Base-by-base conservation (phyloP, 2,113 vertebrate genomes). In the Lepus timidus region DNA sequence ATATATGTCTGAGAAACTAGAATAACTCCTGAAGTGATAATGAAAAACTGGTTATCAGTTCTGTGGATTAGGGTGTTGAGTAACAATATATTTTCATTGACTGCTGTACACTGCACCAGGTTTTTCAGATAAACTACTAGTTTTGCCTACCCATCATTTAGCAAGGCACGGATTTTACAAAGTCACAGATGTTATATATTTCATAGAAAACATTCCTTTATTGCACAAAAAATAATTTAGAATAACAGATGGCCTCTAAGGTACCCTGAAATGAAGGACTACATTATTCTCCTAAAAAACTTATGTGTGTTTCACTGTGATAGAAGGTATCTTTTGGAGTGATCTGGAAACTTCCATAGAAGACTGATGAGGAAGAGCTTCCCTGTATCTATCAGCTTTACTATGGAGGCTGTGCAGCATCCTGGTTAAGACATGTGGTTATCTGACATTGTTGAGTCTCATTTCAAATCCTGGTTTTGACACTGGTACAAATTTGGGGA, bases 1-100 rank as follows among this genome's bases (percentile, higher is more conserved):
- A 83, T 33, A 33, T 19, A 49, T 89, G 81, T 95, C 91, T 74
- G 36, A 82, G 82, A 90, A 95, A n/a, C 8, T 52, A 81, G 70
- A 85, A 86, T 80, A 36, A 90, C 9, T 67, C 39, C 31, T 49
- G 49, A 85, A 49, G 58, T 71, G 17, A 27, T 29, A 25, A 75
- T 25, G 20, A 11, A 84, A 93, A 44, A 19, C 2, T n/a, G 61
- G 16, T 49, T 62, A 52, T 61, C 51, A 9, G 17, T 67, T 84
- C n/a, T 83, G 4, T 7, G 19, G 61, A 22, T 4, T 12, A 14
- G 0, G 2, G 11, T 10, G 9, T 7, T 36, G 25, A 11, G 16
- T 20, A 76, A 68, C 33, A n/a, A 85, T 1, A 31, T 1, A 52
- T 6, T 49, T 78, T 92, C 36, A 80, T 4, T 39, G 31, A 62